Conservation (phyloP, 2,797 vertebrate species). For the Etheostoma nigrum region DNA sequence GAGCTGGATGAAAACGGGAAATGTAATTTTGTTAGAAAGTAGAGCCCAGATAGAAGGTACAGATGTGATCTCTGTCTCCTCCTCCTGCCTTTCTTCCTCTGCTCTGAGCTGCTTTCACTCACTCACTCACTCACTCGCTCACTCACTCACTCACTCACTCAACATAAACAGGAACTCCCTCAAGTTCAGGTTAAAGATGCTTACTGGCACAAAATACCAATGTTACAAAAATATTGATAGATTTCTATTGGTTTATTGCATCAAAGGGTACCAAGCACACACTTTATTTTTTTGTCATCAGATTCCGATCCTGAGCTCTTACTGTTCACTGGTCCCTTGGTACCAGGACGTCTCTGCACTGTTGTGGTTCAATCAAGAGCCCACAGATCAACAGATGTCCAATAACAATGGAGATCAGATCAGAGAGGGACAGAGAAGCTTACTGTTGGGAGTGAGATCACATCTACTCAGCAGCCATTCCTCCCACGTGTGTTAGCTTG, state of each 20-base stretch:
- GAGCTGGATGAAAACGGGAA: background rate
- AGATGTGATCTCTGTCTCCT: slow-evolving; percentile 51
- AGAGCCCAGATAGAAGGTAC: slow-evolving; percentile 28
- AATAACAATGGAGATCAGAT: slow-evolving; percentile 69
- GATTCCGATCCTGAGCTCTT: background rate
- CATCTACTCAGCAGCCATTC: slow-evolving; percentile 32
- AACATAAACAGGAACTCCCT: slow-evolving; percentile 1
- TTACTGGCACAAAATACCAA: background rate
- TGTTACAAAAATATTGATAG: background rate
- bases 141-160: too few relatives aligned
- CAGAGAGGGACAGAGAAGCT: slow-evolving; percentile 47
- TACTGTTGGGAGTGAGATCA: slow-evolving; percentile 66
- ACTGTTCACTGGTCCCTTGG: slow-evolving; percentile 8
- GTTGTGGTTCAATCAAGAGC: slow-evolving; percentile 55
- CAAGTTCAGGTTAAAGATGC: slow-evolving; percentile 10
- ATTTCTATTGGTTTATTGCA: background rate
- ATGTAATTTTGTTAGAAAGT: background rate
- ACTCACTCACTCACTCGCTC: too few relatives aligned
- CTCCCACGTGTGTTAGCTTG: slow-evolving; percentile 11
- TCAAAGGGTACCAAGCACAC: background rate
- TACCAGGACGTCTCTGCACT: slow-evolving; percentile 63
- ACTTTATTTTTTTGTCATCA: background rate
- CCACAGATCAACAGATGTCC: slow-evolving; percentile 43
- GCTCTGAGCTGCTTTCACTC: slow-evolving; percentile 32
- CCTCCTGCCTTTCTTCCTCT: slow-evolving; percentile 22